Evolutionary conservation across 2,888 invertebrate species (phyloP).

Genomic region (Orthosia incerta): DNA sequence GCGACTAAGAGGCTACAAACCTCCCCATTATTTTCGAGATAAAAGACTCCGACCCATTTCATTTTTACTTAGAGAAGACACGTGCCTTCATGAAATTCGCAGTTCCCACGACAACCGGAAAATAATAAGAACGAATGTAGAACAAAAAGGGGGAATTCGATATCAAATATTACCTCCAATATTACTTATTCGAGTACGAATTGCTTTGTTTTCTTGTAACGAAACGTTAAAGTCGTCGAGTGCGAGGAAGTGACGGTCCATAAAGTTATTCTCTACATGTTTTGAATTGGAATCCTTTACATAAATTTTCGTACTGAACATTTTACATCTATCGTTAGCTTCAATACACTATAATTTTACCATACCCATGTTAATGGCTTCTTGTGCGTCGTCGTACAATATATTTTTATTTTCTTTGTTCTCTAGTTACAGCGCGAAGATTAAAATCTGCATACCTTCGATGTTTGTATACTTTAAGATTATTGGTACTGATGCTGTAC

Average conservation of each 20-base stretch:
- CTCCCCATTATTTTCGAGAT: conserved; percentile 45
- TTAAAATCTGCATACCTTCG: conserved; percentile 65
- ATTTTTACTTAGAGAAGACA: conserved; percentile 63
- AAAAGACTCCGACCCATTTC: conserved; percentile 53
- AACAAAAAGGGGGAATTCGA: conserved; percentile 66
- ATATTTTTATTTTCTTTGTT: conserved; percentile 67
- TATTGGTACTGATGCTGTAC: conserved; percentile 61
- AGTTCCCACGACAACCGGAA: conserved; percentile 72
- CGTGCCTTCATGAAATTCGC: conserved; percentile 68
- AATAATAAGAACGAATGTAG: conserved; percentile 70
- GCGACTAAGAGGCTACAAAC: conserved; percentile 35
- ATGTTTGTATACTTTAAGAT: conserved; percentile 63
- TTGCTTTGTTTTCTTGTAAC: conserved; percentile 73
- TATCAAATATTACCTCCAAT: conserved; percentile 73
- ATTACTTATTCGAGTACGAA: conserved; percentile 73
- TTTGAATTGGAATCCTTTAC: conserved; percentile 61
- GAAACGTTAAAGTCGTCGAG: conserved; percentile 66
- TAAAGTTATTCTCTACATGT: conserved; percentile 65
- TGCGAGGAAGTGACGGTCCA: conserved; percentile 60
- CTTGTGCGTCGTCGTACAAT: conserved; percentile 45
- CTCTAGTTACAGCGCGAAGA: conserved; percentile 62
- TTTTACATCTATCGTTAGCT: conserved; percentile 56
- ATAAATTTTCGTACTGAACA: conserved; percentile 60
- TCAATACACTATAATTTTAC: conserved; percentile 52
- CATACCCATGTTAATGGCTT: conserved; percentile 59